Base-by-base conservation (phyloP, 2,113 vertebrate genomes). In the Anolis carolinensis region DNA sequence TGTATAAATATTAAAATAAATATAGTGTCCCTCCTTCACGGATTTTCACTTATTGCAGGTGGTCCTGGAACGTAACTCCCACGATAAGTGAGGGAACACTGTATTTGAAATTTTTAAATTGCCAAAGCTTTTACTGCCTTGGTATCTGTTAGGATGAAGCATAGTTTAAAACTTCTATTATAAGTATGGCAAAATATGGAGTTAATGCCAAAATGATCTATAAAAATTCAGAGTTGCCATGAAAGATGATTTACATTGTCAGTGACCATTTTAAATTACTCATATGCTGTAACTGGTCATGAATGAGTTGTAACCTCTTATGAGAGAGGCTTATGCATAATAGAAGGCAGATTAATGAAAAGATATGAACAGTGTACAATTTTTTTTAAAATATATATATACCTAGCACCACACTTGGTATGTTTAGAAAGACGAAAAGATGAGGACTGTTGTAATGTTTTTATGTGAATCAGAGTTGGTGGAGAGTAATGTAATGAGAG, bases 151-250 rank as follows among this genome's bases (percentile, higher is more conserved):
- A 79, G 21, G 52, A 79, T 79, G 32, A 76, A 30, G 82, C 30
- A 73, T 27, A 4, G 74, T 78, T 44, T 44, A 44, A 74, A 73
- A 74, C 20, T 74, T 39, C 14, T 9, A 25, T 36, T 13, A n/a
- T n/a, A n/a, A n/a, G n/a, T 81, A 10, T 5, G 1, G 34, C 34
- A 34, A 21, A n/a, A 14, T 16, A 23, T 39, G 36, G 83, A 70
- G 36, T 50, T 55, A 89, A 78, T 86, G 86, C 80, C 68, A 84
- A 84, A 78, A 89, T 32, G 77, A 36, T 81, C 76, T 86, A 44
- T 91, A 87, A 72, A 80, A 87, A 81, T 48, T 59, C 83, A 76
- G 79, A 81, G 87, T 92, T 91, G 91, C 77, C 84, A 90, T 88
- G 87, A 44, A 77, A 90, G 65, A 63, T 89, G 89, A 92, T 93